These are phyloP conservation scores for Hypotaenidia philippensis DNA, from an alignment of 2,797 vertebrate genomes.

Conservation along the genomic window DNA sequence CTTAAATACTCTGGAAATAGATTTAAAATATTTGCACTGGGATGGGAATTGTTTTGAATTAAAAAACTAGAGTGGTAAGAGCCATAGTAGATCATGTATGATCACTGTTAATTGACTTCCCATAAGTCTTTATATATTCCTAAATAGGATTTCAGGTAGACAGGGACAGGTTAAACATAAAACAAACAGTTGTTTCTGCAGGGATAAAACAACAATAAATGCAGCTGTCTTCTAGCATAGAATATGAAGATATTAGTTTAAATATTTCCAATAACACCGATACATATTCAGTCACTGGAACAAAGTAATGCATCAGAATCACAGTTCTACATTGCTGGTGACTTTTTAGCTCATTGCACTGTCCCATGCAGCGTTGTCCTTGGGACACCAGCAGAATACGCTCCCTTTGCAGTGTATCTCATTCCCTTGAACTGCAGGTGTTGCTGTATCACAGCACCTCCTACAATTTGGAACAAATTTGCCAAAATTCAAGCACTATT, in stretches of 20 bases:
- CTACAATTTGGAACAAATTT: background rate
- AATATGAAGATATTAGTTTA: background rate
- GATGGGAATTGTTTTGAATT: background rate
- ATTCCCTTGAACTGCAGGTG: background rate
- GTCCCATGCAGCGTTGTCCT: accelerated
- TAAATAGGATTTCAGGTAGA: background rate
- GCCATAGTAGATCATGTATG: background rate
- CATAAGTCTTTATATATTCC: background rate
- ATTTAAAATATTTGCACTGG: background rate
- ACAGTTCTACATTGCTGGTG: background rate
- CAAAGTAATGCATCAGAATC: accelerated
- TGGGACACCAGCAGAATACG: accelerated
- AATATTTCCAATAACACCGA: background rate
- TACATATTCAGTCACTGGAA: background rate
- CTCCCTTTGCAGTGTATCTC: background rate
- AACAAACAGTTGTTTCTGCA: background rate
- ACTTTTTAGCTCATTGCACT: background rate
- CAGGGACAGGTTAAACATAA: background rate
- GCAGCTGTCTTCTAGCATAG: background rate
- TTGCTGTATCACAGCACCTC: background rate
- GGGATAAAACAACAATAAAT: background rate
- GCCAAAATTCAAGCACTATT: background rate
- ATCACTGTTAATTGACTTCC: background rate
- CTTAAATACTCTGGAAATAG: background rate
- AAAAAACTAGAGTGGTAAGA: background rate